Evolutionary conservation across 2,113 vertebrate species (phyloP), one percentile per base, ranked within the genome.

Genomic region (Forbesichthys agassizii): DNA sequence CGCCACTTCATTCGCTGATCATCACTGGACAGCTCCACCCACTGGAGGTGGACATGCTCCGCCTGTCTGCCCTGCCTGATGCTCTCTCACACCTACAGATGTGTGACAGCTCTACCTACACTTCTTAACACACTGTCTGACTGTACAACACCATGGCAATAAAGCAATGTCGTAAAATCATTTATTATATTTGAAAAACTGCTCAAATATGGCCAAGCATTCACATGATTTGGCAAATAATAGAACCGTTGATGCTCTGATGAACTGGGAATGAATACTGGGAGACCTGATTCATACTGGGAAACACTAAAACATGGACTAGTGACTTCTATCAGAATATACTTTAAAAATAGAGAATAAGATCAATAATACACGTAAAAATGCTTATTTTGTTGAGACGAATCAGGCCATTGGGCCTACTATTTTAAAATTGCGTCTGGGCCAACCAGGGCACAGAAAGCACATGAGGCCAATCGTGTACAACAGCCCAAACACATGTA

Each of bases 11-110:
- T 79, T 98, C 96, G 3, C 77, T 99, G 87, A 84, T 98, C 3
- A 79, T 99, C 59, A 95, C 95, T 0, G 95, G 94, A 36, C 90
- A 65, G 33, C 88, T 98, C 87, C 98, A 99, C 84, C 97, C 97
- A 0, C 85, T 99, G 84, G 98, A 99, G 90, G 69, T 94, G 69
- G 97, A 99, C 82, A 95, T 99, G 95, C 91, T 99, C 16, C 90
- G 87, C 61, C 86, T 96, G 7, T 96, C 95, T 73, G 89, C 93
- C n/a, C 80, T 92, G 51, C 79, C 88, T 1, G 82, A 86, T 0
- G 83, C 77, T 2, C 90, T 93, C 56, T 69, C 88, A 36, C 55
- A 83, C 49, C 87, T 90, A 36, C 79, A 59, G 18, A 54, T 52
- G 73, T 70, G 88, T 0, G 91, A 90, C 87, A 89, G 90, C 74